phyloP scores from a whole-genome alignment of 2,888 invertebrate genomes.

The Cataglyphis rosenhaueri region DNA sequence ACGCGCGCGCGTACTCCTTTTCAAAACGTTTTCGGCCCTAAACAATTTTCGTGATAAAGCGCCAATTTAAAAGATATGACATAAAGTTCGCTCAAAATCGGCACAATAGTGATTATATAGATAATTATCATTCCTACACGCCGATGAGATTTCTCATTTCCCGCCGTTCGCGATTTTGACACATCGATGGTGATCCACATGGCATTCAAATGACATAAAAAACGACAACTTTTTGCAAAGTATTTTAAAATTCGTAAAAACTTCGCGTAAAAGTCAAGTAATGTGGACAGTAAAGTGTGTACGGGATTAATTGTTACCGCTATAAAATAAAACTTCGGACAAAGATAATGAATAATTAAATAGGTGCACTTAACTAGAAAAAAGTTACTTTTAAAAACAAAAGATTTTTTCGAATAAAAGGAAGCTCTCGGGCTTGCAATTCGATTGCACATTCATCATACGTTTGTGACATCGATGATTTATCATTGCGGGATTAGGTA shows the following conservation, averaged over 20 bases:
- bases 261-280: background rate
- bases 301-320: background rate
- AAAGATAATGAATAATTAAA: slow-evolving; percentile 64
- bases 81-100: slow-evolving; percentile 49
- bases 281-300: slow-evolving; percentile 5
- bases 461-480: slow-evolving; percentile 37
- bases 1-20: slow-evolving; percentile 74
- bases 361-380: slow-evolving; percentile 59
- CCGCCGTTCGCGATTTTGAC: background rate
- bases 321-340: slow-evolving; percentile 11
- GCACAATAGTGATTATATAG: background rate
- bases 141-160: background rate
- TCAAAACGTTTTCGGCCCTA: slow-evolving; percentile 48
- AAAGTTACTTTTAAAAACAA: background rate
- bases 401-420: background rate
- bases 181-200: background rate
- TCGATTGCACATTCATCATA: slow-evolving; percentile 24
- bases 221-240: background rate
- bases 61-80: slow-evolving; percentile 53
- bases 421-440: slow-evolving; percentile 3
- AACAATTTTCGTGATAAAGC: slow-evolving; percentile 20
- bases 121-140: background rate
- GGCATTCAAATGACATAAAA: slow-evolving; percentile 19
- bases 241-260: background rate
- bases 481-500: slow-evolving; percentile 22